Base-by-base conservation (phyloP, 2,113 vertebrate species). In the Sitta europaea region DNA sequence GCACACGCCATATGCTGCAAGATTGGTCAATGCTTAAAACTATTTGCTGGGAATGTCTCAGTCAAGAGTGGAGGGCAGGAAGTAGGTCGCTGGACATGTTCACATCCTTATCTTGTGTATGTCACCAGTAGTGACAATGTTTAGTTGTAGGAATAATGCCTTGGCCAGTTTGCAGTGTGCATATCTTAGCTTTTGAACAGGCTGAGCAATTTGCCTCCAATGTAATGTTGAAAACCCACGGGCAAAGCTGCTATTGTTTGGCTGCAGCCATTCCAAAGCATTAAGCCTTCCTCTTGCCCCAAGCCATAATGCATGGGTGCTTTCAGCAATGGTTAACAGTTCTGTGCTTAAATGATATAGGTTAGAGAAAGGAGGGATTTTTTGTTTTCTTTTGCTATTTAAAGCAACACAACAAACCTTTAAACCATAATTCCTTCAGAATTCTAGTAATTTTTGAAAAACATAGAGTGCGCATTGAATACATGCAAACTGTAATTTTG, bases 201-300 rank as follows among this genome's bases (percentile, higher is more conserved):
- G 97, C 97, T 98, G 97, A 98, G 96, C 97, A 75, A 80, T 98
- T 98, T 97, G 85, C 77, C 96, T 98, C 97, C 73, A 91, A 92
- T 97, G 95, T 96, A 95, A 93, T 94, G 90, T 72, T 97, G 94
- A 96, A 96, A 92, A 88, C 77, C 73, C 93, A 83, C 35, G 51
- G 88, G 86, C 96, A 77, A 97, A 96, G 89, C 94, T 96, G 95
- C 95, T 94, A 85, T 88, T 88, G 66, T 85, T 87, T 73, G 91
- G 68, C 81, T 93, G 82, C 42, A 55, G 86, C 87, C 78, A 50
- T 87, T 94, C 81, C 59, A 83, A 78, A 96, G 66, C 85, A 93
- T 81, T 84, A 86, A 88, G 75, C 48, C 18, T 75, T 77, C 78
- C 23, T 88, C 55, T 80, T 88, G 79, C 79, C 92, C 61, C 58